A percentile compares a stretch with the other conserved stretches of the same genome.
Evolutionary conservation across 2,888 invertebrate species (phyloP).

Genomic region (Drosophila setosimentum): DNA sequence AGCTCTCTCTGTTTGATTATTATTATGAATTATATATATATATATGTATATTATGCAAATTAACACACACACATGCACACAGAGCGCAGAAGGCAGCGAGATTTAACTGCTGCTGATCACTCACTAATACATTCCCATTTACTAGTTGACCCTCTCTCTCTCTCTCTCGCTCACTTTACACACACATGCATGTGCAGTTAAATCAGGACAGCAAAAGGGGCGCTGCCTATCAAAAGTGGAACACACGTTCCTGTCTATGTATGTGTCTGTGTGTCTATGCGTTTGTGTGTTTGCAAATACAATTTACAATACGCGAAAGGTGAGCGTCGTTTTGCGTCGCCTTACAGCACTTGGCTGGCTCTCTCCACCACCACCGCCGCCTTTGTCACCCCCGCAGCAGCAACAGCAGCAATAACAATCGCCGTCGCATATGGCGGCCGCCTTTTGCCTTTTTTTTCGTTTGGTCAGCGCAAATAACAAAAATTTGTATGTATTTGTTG

Average conservation of each 20-base stretch:
- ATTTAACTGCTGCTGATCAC: conserved; percentile 38
- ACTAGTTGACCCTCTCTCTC: conserved; percentile 26
- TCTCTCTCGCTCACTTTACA: conserved; percentile 10
- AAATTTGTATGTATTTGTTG: conserved; percentile 46
- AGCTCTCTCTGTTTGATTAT: conserved; percentile 35
- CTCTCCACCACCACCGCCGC: conserved; percentile 54
- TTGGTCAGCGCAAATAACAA: conserved; percentile 62
- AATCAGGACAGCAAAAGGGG: conserved; percentile 72
- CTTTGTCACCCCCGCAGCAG: conserved; percentile 71
- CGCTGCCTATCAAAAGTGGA: conserved; percentile 69
- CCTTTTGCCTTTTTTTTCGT: conserved; percentile 56
- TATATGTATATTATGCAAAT: conserved; percentile 29
- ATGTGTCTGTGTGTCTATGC: conserved; percentile 40
- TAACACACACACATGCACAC: conserved; percentile 32
- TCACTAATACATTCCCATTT: conserved; percentile 43
- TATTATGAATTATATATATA: conserved; percentile 8
- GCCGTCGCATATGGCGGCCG: conserved; percentile 69
- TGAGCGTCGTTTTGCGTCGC: conserved; percentile 47
- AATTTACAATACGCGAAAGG: conserved; percentile 75
- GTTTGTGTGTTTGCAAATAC: conserved; percentile 67
- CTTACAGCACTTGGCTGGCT: conserved; percentile 28
- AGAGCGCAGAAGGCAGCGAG: conserved; percentile 6
- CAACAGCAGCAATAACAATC: conserved; percentile 27
- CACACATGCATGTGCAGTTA: conserved; percentile 35
- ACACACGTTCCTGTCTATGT: conserved; percentile 59